Evolutionary conservation across 1,140 invertebrate species (phyloP), one percentile per base, ranked within the genome.

Genomic region (Drosophila busckii): DNA sequence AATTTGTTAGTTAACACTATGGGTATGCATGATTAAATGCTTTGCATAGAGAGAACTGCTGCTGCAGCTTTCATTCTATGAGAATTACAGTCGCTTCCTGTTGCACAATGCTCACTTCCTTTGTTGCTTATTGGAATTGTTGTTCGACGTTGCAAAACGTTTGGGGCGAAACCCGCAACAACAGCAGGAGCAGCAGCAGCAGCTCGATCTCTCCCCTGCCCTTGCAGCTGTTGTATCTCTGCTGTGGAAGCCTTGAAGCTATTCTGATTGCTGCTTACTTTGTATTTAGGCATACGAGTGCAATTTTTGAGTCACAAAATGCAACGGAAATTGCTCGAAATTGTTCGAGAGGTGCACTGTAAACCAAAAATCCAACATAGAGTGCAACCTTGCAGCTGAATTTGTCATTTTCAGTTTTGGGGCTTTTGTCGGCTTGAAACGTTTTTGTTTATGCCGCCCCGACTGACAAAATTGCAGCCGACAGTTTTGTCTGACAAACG

Each of bases 211-310:
- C 52, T 46, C 40, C 29, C 38, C 25, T 53, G 34, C 16, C 45
- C 20, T 46, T 61, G 44, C 12, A 28, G 22, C 10, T 28, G 25
- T 41, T 23, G 41, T 22, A 6, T 15, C 13, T 6, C 37, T 37
- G 13, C 22, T 45, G 38, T n/a, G n/a, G n/a, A n/a, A n/a, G 9
- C 40, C 48, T 42, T 60, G 6, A 20, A 38, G 49, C 49, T 8
- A 38, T 68, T 80, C 68, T 41, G 73, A 68, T 64, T 78, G 62
- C 56, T 46, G 73, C 63, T 73, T 78, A 80, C 68, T 73, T 73
- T 80, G 73, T 73, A 73, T 70, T 80, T 80, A 68, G 68, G 52
- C 73, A 80, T 73, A 59, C 58, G 56, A 63, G 52, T 80, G 44
- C 44, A 52, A 52, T 32, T 63, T 58, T 64, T 63, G 41, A 20